A percentile compares a stretch with the other conserved stretches of the same genome.
These are phyloP conservation scores for Enhydra lutris DNA, from an alignment of 2,113 vertebrate species.

Conservation along the genomic window DNA sequence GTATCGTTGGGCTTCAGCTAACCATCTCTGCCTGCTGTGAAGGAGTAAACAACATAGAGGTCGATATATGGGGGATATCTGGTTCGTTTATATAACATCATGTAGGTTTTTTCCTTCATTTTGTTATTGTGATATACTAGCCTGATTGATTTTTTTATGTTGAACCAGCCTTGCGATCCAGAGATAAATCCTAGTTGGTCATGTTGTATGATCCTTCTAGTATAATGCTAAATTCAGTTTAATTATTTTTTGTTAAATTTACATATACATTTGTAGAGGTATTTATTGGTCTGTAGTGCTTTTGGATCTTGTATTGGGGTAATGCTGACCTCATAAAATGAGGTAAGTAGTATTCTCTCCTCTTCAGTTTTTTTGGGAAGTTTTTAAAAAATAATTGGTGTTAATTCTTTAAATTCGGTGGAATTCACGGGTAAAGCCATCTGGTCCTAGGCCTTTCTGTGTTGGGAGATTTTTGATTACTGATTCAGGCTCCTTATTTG, in stretches of 20 bases:
- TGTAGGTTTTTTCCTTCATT: background rate
- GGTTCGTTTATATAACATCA: background rate
- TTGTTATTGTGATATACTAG: background rate
- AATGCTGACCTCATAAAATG: background rate
- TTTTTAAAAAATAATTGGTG: background rate
- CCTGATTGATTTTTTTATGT: background rate
- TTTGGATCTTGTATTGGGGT: background rate
- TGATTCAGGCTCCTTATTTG: background rate
- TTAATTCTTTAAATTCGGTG: background rate
- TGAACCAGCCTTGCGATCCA: background rate
- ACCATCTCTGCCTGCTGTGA: background rate
- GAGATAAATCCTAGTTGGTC: background rate
- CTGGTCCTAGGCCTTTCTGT: background rate
- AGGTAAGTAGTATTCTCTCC: background rate
- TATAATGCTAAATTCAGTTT: background rate
- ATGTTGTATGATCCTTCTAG: background rate
- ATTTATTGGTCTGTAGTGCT: background rate
- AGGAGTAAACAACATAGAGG: background rate
- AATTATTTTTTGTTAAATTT: background rate
- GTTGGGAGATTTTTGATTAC: background rate
- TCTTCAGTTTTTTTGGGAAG: background rate
- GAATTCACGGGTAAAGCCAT: background rate
- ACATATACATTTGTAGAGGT: background rate
- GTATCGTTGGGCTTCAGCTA: background rate
- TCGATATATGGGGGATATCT: background rate